Evolutionary conservation across 1,140 invertebrate genomes (phyloP), one percentile per base, ranked within the genome.

Genomic region (Sitodiplosis mosellana): DNA sequence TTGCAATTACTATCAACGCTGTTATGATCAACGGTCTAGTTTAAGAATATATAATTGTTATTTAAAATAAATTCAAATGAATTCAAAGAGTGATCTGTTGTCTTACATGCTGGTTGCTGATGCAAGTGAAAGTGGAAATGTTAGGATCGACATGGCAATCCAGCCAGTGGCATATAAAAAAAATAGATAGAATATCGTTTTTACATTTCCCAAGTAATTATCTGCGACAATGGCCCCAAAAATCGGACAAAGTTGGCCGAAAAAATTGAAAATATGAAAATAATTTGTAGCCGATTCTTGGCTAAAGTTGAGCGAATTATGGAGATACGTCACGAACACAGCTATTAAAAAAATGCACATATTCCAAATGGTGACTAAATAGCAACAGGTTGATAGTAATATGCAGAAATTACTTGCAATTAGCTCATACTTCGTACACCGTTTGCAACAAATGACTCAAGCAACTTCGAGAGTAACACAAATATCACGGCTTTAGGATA

Each of bases 181-280:
- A 12, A 77, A 80, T 47, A 83, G 69, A 53, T 70, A 78, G 14
- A 79, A 63, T 47, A 81, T 80, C 2, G 81, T 80, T 49, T 80
- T 57, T 19, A 59, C 52, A 55, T 63, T 64, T 12, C 83, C 86
- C n/a, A 86, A 68, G 55, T 72, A 76, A 47, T 78, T 79, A 57
- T 89, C 85, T 2, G 84, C 84, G 47, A 85, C 60, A 38, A 86
- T 73, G 1, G 85, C 83, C 7, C 85, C 85, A 49, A 83, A 61
- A n/a, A 87, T 58, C 0, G 86, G 83, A n/a, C 77, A 75, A 56
- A 83, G 76, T 58, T 86, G 87, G 44, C 81, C 83, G n/a, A 83
- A 58, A 64, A 82, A 83, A 41, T 74, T 74, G 56, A 87, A 89
- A 0, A 71, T 65, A 64, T 89, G 84, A 59, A 81, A 82, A 38